A percentile compares a stretch with the other conserved stretches of the same genome.
These are phyloP conservation scores for Drosophila pachea DNA, from an alignment of 1,140 invertebrate species.

Conservation along the genomic window DNA sequence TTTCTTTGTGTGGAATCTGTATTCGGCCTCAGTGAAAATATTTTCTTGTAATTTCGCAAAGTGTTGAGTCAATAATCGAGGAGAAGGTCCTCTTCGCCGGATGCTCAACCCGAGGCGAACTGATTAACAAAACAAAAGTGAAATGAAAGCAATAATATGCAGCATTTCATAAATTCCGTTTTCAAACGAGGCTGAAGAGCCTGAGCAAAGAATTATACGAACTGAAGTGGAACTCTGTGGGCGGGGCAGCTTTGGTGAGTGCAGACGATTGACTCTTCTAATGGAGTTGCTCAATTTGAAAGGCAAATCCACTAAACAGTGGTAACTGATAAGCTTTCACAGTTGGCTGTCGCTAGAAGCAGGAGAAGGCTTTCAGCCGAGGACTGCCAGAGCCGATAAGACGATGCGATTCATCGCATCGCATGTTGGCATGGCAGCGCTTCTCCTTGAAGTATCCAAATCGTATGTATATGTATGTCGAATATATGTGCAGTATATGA, in stretches of 20 bases:
- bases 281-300: too few relatives aligned
- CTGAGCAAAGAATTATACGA: background rate
- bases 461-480: background rate
- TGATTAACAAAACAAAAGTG: slow-evolving; percentile 9
- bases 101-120: slow-evolving; percentile 4
- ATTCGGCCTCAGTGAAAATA: slow-evolving; percentile 48
- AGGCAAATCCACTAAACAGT: too few relatives aligned
- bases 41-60: slow-evolving; percentile 68
- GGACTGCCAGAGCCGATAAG: too few relatives aligned
- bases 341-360: too few relatives aligned
- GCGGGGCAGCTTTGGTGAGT: too few relatives aligned
- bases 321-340: too few relatives aligned
- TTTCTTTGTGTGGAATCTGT: slow-evolving; percentile 6
- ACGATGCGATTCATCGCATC: too few relatives aligned
- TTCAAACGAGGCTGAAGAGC: background rate
- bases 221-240: background rate
- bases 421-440: too few relatives aligned
- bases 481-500: background rate
- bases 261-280: too few relatives aligned
- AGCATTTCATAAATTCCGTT: background rate
- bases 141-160: background rate
- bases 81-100: slow-evolving; percentile 1
- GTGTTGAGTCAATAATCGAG: slow-evolving; percentile 70
- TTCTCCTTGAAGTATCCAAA: background rate
- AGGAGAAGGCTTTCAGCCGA: too few relatives aligned